phyloP scores from a whole-genome alignment of 2,113 vertebrate species.

The Rhea americana region DNA sequence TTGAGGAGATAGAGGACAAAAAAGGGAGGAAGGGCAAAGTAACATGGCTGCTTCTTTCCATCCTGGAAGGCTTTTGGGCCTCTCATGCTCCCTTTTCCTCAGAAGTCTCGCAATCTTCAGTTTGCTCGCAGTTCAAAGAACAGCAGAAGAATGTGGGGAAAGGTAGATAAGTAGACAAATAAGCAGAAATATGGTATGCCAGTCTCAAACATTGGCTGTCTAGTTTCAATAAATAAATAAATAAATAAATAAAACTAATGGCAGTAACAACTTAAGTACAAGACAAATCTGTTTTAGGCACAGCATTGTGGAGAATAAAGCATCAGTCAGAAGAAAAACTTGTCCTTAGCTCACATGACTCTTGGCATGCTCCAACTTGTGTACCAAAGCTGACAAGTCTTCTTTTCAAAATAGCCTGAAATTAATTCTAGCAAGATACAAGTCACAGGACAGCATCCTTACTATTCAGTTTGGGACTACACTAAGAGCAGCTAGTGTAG shows the following conservation, averaged over 20 bases:
- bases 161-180: neutral
- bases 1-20: neutral
- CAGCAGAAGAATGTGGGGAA: neutral
- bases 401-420: neutral
- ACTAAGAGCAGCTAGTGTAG: constrained; percentile 8
- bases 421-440: neutral
- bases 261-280: neutral
- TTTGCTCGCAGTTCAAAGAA: neutral
- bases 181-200: neutral
- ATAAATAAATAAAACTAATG: neutral
- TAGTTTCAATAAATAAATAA: neutral
- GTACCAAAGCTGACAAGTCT: neutral
- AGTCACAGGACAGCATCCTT: neutral
- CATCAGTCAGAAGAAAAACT: neutral
- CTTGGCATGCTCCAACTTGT: neutral
- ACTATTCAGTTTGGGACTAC: neutral
- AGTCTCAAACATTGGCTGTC: neutral
- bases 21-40: neutral
- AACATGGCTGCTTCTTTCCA: neutral
- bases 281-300: neutral
- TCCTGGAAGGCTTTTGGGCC: neutral
- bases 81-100: neutral
- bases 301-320: neutral
- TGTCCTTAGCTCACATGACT: neutral
- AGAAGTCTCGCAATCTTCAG: neutral